These are phyloP conservation scores for Leptodirus hochenwartii DNA, from an alignment of 2,888 invertebrate species.

Conservation along the genomic window DNA sequence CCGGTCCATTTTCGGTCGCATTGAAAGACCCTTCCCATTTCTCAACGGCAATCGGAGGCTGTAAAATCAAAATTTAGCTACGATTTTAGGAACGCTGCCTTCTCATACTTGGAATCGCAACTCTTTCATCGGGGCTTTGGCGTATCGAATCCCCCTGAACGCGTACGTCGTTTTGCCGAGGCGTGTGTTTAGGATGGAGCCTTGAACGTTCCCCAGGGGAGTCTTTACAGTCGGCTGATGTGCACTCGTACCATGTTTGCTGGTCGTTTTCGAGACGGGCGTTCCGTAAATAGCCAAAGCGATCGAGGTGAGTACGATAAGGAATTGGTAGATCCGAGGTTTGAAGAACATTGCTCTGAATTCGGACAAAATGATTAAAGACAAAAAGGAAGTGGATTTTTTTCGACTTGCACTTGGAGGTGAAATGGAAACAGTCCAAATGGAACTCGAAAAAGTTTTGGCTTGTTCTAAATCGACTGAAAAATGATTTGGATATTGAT, in stretches of 20 bases:
- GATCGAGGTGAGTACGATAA: too few relatives aligned
- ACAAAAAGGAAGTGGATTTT: too few relatives aligned
- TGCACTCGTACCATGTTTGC: conserved; percentile 14
- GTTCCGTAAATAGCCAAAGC: too few relatives aligned
- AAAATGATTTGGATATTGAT: too few relatives aligned
- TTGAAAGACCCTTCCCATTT: conserved; percentile 22
- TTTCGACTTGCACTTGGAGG: too few relatives aligned
- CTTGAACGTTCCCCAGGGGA: conserved; percentile 16
- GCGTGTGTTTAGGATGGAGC: conserved; percentile 14
- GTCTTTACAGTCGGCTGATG: conserved; percentile 14
- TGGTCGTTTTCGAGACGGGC: conserved; percentile 13
- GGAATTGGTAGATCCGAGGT: too few relatives aligned
- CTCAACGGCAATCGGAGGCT: conserved; percentile 23
- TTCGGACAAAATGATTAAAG: too few relatives aligned
- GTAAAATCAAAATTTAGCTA: conserved; percentile 7
- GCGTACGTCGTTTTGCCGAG: conserved; percentile 16
- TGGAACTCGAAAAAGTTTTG: too few relatives aligned
- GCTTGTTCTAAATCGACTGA: too few relatives aligned
- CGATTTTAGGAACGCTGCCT: too few relatives aligned
- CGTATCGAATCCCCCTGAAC: conserved; percentile 17
- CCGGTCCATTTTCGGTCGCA: conserved; percentile 22
- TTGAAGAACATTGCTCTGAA: too few relatives aligned
- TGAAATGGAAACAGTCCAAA: too few relatives aligned
- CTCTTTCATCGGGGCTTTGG: conserved; percentile 20
- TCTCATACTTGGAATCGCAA: conserved; percentile 26